Base-by-base conservation (phyloP, 2,113 vertebrate species). In the Todiramphus saurophagus region DNA sequence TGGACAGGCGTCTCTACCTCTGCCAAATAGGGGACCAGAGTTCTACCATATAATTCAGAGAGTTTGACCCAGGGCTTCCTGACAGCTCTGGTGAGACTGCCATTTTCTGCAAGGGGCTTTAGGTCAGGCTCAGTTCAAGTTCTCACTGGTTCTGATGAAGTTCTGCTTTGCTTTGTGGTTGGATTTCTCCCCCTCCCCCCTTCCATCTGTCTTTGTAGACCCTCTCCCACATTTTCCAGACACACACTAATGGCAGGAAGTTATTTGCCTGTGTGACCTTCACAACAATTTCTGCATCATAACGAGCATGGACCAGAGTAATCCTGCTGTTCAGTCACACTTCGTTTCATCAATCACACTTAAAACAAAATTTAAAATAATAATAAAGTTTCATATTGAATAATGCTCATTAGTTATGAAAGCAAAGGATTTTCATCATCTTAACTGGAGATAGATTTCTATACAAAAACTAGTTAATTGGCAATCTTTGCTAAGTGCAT, bases 161-260 rank as follows among this genome's bases (percentile, higher is more conserved):
- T 43, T 62, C 31, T 88, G 28, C 28, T 83, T 93, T 87, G 28
- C 19, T 72, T 66, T 62, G 48, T 68, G 25, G 9, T 20, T 80
- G 23, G 17, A 28, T 30, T 37, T 31, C 6, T 1, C 0, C 0
- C 8, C 5, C 3, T 1, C 4, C 24, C 4, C 4, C 3, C 8
- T 72, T 74, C 12, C 15, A 7, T 31, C 60, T 72, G 28, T 43
- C 21, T 62, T 64, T 81, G 51, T 33, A 41, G 73, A 73, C 17
- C 3, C 5, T 46, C 56, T 89, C 19, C 10, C 27, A 60, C 16
- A 0, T 58, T 83, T 35, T 72, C 35, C 33, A 50, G 53, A 51
- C 23, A 43, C 9, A 10, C 0, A 2, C 12, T 77, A 56, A 56
- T 64, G 33, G 33, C 56, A 82, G 62, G 68, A 89, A 81, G 17